A percentile compares a stretch with the other conserved stretches of the same genome.
Conservation (phyloP, 2,888 invertebrate genomes). For the Limnephilus marmoratus region DNA sequence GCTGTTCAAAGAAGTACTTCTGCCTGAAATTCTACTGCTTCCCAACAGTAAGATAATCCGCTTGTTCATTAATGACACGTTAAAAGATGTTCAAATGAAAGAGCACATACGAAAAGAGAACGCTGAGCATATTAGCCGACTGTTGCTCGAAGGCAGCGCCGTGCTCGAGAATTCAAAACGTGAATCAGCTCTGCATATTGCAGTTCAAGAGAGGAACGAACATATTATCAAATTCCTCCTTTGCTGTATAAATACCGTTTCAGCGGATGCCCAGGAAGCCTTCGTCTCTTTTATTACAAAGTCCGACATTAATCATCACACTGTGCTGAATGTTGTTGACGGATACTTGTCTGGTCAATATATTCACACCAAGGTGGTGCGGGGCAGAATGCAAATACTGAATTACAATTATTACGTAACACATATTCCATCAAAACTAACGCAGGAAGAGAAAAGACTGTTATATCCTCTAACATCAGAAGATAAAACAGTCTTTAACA, state of each 20-base stretch:
- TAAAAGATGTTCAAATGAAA: background rate
- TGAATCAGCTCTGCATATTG: background rate
- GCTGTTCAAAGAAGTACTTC: background rate
- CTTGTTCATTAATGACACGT: background rate
- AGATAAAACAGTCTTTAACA: background rate
- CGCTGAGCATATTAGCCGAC: background rate
- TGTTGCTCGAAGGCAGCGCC: background rate
- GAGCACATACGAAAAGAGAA: background rate
- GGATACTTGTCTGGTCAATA: background rate
- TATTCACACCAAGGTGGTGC: background rate
- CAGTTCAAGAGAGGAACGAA: background rate
- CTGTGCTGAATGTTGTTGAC: background rate
- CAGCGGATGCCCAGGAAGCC: background rate
- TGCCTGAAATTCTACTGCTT: background rate
- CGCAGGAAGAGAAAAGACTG: too few species aligned
- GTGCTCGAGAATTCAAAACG: background rate
- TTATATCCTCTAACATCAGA: too few species aligned
- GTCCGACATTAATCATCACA: background rate
- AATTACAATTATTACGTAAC: background rate
- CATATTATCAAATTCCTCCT: background rate
- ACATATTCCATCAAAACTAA: background rate
- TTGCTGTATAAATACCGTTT: background rate
- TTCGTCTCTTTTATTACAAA: background rate
- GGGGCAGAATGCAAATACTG: background rate
- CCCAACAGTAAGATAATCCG: background rate